These are phyloP conservation scores for Meloidogyne chitwoodi DNA, from an alignment of 1,140 invertebrate species.

Conservation along the genomic window DNA sequence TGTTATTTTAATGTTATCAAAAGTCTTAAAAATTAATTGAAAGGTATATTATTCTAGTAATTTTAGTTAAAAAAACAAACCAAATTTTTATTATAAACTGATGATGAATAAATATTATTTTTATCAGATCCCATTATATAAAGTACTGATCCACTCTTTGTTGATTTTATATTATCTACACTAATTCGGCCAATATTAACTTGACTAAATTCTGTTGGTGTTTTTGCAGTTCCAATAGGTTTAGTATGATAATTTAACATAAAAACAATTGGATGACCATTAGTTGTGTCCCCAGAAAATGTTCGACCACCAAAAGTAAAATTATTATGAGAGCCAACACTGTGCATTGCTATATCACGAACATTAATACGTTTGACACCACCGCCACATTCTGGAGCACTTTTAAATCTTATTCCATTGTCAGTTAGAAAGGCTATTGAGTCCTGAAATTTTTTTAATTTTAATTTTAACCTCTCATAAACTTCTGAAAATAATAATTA, in stretches of 20 bases:
- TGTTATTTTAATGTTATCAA: not conserved
- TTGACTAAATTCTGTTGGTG: not conserved
- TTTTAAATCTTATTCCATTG: not conserved
- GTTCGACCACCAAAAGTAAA: not conserved
- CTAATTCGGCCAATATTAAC: not conserved
- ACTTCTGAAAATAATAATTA: too few relatives aligned
- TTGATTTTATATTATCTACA: conserved; percentile 3
- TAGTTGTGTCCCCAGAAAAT: not conserved
- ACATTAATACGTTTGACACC: not conserved
- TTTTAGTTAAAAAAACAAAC: not conserved
- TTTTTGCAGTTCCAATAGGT: not conserved
- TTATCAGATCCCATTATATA: not conserved
- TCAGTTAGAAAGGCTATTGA: conserved; percentile 6
- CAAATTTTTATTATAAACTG: not conserved
- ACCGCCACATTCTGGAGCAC: not conserved
- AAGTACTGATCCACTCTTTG: not conserved
- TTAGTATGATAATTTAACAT: not conserved
- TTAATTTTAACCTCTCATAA: too few relatives aligned
- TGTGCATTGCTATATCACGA: conserved; percentile 8
- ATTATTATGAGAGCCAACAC: conserved; percentile 2
- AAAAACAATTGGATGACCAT: not conserved
- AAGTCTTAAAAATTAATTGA: not conserved
- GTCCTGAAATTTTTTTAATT: conserved; percentile 1
- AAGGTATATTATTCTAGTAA: too few relatives aligned
- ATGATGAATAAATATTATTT: not conserved